Evolutionary conservation across 2,797 vertebrate species (phyloP), one percentile per base, ranked within the genome.

Genomic region (Propithecus deckenii): DNA sequence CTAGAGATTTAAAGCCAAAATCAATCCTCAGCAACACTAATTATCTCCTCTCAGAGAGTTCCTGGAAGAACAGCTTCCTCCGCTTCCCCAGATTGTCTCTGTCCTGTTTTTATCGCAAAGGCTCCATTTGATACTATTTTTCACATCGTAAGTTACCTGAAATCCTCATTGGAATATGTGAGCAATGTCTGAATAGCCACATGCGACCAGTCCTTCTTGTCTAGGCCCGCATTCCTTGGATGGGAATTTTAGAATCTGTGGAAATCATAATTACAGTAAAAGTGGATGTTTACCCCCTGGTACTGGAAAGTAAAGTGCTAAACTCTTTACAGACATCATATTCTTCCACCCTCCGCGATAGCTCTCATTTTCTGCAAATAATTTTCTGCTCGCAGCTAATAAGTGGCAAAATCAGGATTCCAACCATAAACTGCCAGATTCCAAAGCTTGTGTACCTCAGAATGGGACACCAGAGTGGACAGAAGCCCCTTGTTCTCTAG

Each of bases 11-110:
- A 83, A 92, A 94, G 88, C 89, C 71, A 67, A 85, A 96, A 94
- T 95, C 71, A 83, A 63, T 89, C 76, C 38, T 80, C 12, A 4
- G 74, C 23, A 89, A 63, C 76, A 78, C 95, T 96, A 95, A 95
- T 96, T 84, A 96, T 76, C 71, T 93, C 71, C 65, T 87, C 38
- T 83, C 52, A 50, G 81, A 91, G 79, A 90, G 83, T 91, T 96
- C 94, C 91, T 76, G 94, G 93, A 96, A 97, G 92, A 88, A 13
- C 55, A 38, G 78, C 63, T 94, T 89, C 80, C 86, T 89, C 72
- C 43, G 80, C 67, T 83, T 95, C 75, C 87, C 59, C 78, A 86
- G 57, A 75, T 30, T 75, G 43, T 69, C 90, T 97, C 89, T 72
- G 46, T 15, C 65, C 71, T 94, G 23, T 76, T 75, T 90, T 74